Base-by-base conservation (phyloP, 1,140 invertebrate genomes). In the Portunus trituberculatus region DNA sequence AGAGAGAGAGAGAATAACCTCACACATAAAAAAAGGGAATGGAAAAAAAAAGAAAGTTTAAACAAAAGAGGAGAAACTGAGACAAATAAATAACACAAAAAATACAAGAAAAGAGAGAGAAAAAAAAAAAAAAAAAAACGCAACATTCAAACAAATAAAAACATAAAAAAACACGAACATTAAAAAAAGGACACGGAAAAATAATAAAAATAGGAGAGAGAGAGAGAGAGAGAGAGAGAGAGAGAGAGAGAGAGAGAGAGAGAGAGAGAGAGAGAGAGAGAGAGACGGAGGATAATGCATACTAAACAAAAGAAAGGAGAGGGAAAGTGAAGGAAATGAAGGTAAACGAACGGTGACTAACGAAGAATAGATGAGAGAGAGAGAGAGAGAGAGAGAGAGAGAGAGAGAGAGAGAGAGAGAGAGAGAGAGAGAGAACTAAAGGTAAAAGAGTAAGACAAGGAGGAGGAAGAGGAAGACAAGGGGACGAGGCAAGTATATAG, bases 171-270 rank as follows among this genome's bases (percentile, higher is more conserved):
- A 39, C 39, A 39, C 6, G 39, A 39, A 39, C 39, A 39, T 39
- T 39, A 59, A 20, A 59, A 59, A 59, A 59, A 59, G 2, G 8
- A 59, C 10, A 59, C 12, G 20, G 8, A 59, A 59, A 20, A 20
- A 59, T 4, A 59, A 20, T 59, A 20, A 59, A 59, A 59, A 59
- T 59, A 10, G 52, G 52, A 59, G 67, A 76, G 67, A 76, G 67
- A n/a, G 25, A n/a, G 25, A n/a, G 67, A 76, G 67, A 76, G 67
- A 76, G 67, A 76, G 20, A n/a, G 25, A n/a, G 67, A 76, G 67
- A 76, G 67, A 76, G 67, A 76, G 67, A 76, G 67, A 76, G 67
- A 76, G 67, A 76, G 67, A 76, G 67, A 76, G 67, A 76, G 67
- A 76, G 67, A 76, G 67, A 76, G 67, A 76, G 67, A 76, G 20